Conservation (phyloP, 2,797 vertebrate species). For the Sebastes alutus region DNA sequence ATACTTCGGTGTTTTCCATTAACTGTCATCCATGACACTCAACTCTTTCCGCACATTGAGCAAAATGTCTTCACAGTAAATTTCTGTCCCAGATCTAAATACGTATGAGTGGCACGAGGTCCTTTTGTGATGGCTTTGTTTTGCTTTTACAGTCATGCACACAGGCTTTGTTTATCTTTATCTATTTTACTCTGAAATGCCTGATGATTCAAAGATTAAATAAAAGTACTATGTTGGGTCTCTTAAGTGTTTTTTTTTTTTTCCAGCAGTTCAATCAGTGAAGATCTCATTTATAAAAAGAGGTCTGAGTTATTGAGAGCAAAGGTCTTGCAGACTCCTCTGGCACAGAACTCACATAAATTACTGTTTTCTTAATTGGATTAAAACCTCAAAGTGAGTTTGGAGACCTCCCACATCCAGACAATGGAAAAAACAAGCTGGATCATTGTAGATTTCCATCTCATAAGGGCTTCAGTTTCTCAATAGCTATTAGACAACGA, state of each 20-base stretch:
- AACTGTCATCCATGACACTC: slow-evolving; percentile 53
- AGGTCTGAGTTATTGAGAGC: slow-evolving; percentile 59
- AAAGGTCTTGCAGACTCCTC: slow-evolving; percentile 63
- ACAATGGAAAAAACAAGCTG: slow-evolving; percentile 58
- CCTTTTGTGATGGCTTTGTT: neutral
- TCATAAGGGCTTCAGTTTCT: slow-evolving; percentile 59
- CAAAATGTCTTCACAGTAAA: slow-evolving; percentile 1
- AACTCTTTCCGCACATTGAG: slow-evolving; percentile 22
- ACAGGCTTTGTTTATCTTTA: neutral
- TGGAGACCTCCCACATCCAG: slow-evolving; percentile 77
- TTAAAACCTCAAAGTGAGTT: slow-evolving; percentile 77
- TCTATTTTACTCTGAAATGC: neutral
- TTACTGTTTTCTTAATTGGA: slow-evolving; percentile 77
- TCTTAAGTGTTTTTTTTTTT: slow-evolving; percentile 52
- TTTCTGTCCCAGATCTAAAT: slow-evolving; percentile 22
- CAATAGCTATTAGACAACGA: slow-evolving; percentile 64
- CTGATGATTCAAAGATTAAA: slow-evolving; percentile 24
- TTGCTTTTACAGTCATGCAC: neutral
- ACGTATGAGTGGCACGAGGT: neutral
- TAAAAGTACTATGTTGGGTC: slow-evolving; percentile 15
- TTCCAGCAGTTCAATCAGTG: slow-evolving; percentile 22
- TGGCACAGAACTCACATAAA: slow-evolving; percentile 61
- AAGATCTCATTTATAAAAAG: slow-evolving; percentile 61
- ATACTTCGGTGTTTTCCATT: slow-evolving; percentile 60
- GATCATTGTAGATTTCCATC: slow-evolving; percentile 71